A percentile compares a stretch with the other conserved stretches of the same genome.
These are phyloP conservation scores for Cartodere bifasciata DNA, from an alignment of 2,888 invertebrate genomes.

Conservation along the genomic window DNA sequence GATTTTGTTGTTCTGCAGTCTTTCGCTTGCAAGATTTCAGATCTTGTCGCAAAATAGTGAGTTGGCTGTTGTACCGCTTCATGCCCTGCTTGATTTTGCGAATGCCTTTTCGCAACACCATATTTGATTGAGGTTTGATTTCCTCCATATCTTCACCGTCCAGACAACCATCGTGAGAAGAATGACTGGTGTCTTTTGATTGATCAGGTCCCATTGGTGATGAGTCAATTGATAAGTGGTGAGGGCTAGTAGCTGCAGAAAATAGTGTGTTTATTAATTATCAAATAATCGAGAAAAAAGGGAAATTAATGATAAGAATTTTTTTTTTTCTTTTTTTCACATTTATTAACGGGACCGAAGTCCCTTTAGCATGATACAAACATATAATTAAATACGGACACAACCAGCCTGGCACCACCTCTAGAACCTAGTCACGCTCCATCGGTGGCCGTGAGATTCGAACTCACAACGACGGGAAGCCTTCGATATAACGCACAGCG, in stretches of 20 bases:
- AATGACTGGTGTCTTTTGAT: conserved; percentile 36
- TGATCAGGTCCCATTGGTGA: conserved; percentile 45
- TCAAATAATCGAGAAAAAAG: neutral
- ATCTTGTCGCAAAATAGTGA: conserved; percentile 66
- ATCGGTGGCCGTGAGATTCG: too few species aligned
- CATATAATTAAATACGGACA: too few species aligned
- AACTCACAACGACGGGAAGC: too few species aligned
- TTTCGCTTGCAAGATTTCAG: conserved; percentile 69
- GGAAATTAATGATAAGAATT: neutral
- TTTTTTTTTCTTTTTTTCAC: too few species aligned
- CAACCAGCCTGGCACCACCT: too few species aligned
- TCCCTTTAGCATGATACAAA: too few species aligned
- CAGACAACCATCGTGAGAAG: conserved; percentile 38
- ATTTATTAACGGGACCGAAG: too few species aligned
- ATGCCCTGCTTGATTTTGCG: conserved; percentile 80
- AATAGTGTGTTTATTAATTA: too few species aligned
- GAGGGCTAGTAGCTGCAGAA: conserved; percentile 40
- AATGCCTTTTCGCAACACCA: conserved; percentile 75
- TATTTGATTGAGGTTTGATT: conserved; percentile 69
- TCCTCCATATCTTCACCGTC: conserved; percentile 35
- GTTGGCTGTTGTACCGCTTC: conserved; percentile 76
- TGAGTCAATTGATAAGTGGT: conserved; percentile 35
- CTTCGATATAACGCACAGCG: too few species aligned
- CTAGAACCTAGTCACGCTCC: too few species aligned
- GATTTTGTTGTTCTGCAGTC: conserved; percentile 74